Conservation (phyloP, 2,888 invertebrate species). For the Drosophila diplacantha region DNA sequence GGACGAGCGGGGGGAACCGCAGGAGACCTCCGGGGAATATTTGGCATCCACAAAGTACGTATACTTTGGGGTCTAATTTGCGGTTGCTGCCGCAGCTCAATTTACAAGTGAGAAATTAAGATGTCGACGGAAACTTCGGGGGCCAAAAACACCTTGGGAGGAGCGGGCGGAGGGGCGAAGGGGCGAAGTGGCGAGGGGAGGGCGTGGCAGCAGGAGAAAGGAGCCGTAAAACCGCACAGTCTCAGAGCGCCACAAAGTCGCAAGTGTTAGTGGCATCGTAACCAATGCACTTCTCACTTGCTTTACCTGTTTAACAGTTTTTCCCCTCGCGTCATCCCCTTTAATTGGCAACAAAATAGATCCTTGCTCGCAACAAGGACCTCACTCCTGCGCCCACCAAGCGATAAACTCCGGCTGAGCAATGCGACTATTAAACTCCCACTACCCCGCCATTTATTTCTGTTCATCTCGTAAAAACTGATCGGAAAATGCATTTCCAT, state of each 20-base stretch:
- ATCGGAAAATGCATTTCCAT: constrained; percentile 5
- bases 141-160: constrained; percentile 53
- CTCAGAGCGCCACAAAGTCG: constrained; percentile 61
- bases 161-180: not conserved
- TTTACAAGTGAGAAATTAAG: constrained; percentile 72
- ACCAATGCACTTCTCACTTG: constrained; percentile 57
- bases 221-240: constrained; percentile 42
- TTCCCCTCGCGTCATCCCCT: not conserved
- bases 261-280: constrained; percentile 56
- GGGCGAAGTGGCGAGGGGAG: no score
- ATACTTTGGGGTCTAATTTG: constrained; percentile 72
- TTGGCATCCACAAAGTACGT: constrained; percentile 66
- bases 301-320: not conserved
- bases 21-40: constrained; percentile 41
- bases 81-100: constrained; percentile 68
- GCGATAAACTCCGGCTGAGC: constrained; percentile 1
- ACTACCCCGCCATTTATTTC: not conserved
- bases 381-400: not conserved
- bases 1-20: not conserved
- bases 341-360: constrained; percentile 11
- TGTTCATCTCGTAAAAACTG: not conserved
- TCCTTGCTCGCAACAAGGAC: not conserved
- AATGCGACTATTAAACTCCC: constrained; percentile 9
- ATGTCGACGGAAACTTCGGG: constrained; percentile 65
- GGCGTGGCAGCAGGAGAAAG: not conserved